Conservation (phyloP, 2,888 invertebrate genomes). For the Gibbula magus region DNA sequence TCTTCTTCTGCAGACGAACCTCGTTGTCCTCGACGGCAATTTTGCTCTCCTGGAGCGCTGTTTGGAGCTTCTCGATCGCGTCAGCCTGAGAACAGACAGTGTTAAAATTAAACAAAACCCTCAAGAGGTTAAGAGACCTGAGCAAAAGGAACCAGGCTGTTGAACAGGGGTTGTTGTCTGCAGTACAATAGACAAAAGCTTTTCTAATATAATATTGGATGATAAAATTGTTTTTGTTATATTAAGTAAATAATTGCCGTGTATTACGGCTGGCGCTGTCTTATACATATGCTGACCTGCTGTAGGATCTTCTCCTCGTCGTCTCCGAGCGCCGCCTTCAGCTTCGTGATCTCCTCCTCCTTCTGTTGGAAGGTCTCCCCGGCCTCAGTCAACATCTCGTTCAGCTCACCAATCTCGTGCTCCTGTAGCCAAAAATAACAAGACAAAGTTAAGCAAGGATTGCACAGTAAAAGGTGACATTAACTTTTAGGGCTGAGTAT, state of each 20-base stretch:
- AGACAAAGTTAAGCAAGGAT: too few relatives aligned
- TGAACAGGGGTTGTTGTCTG: too few relatives aligned
- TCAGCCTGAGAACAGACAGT: conserved; percentile 48
- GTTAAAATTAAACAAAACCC: too few relatives aligned
- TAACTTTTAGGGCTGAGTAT: too few relatives aligned
- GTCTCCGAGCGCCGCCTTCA: conserved; percentile 49
- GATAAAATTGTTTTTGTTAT: too few relatives aligned
- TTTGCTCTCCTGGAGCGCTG: conserved; percentile 59
- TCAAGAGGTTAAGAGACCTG: too few relatives aligned
- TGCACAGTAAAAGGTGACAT: too few relatives aligned
- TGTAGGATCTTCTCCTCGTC: conserved; percentile 46
- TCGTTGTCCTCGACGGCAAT: conserved; percentile 63
- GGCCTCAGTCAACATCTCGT: conserved; percentile 67
- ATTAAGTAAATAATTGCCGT: too few relatives aligned
- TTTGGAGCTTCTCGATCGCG: conserved; percentile 77
- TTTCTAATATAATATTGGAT: too few relatives aligned
- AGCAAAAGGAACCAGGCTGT: too few relatives aligned
- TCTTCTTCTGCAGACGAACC: conserved; percentile 50
- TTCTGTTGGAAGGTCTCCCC: conserved; percentile 67
- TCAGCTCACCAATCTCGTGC: conserved; percentile 55
- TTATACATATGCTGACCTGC: background rate
- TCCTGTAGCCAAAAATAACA: conserved; percentile 43
- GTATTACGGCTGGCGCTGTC: background rate
- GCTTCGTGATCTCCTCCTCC: conserved; percentile 54
- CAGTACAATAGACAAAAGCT: too few relatives aligned